Base-by-base conservation (phyloP, 2,888 invertebrate genomes). In the Xiphydria camelus region DNA sequence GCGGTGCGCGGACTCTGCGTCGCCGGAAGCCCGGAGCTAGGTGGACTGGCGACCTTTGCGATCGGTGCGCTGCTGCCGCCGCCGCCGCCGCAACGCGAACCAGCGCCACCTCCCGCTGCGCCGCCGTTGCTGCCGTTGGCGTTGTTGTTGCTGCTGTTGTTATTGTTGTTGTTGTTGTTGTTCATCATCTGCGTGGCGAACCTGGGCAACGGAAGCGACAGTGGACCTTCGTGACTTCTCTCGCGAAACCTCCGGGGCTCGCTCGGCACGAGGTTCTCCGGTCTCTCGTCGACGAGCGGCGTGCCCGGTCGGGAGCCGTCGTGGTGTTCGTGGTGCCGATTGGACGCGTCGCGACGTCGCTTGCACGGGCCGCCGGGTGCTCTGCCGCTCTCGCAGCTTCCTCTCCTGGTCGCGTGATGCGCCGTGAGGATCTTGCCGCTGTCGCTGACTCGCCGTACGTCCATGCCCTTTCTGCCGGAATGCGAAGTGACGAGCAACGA, bases 171-270 rank as follows among this genome's bases (percentile, higher is more conserved):
- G 65, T 67, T 77, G 61, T 64, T 65, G 53, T 65, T 71, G 54
- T 73, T 75, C 57, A 75, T 53, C 73, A 88, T 81, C 68, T 84
- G 84, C 46, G 87, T 83, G 12, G 94, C 94, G 75, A 94, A 94
- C 77, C 89, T 87, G 26, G 94, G 94, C 61, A 94, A 78, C 15
- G 94, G 94, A 64, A 94, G 79, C 63, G 88, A 87, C 76, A 94
- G 82, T 21, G 92, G 89, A 9, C 85, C 83, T 48, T 76, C 82
- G 71, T 76, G 80, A 82, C 81, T 71, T 82, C 81, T 62, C 78
- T 86, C 80, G 60, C 80, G 75, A 63, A 84, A 79, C 35, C 89
- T 82, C 47, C 91, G 82, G 14, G 91, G 91, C 73, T 91, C 90
- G 48, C 82, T 82, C 6, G 89, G 89, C 49, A 81, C 76, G 51